Percentiles rank a stretch among this genome's conserved stretches.
phyloP scores from a whole-genome alignment of 2,113 vertebrate genomes.

The Octodon degus region DNA sequence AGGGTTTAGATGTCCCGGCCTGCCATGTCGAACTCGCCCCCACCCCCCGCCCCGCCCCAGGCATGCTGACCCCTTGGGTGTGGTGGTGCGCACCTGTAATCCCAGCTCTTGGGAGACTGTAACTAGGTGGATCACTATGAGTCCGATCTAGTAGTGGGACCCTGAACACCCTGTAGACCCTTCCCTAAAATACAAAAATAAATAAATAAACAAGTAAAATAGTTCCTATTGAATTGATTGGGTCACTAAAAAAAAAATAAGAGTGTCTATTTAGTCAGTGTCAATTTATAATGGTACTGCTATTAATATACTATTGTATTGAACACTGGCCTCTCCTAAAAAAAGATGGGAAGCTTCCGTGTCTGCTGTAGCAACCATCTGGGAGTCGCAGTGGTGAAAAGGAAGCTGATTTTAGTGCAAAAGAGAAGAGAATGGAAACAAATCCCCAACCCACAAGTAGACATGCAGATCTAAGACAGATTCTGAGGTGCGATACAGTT shows the following conservation, averaged over 20 bases:
- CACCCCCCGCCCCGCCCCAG: too few species aligned
- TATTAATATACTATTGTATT: neutral
- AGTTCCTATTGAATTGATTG: neutral
- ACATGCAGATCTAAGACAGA: too few species aligned
- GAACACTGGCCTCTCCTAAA: neutral
- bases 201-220: too few species aligned
- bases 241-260: neutral
- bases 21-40: too few species aligned
- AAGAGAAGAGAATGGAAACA: neutral
- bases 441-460: neutral
- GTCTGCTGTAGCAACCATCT: neutral
- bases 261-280: neutral
- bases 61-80: too few species aligned
- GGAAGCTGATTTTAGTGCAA: neutral
- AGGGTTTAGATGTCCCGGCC: too few species aligned
- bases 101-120: too few species aligned
- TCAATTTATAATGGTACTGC: neutral
- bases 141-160: too few species aligned
- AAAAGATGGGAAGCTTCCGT: neutral
- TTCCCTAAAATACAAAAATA: too few species aligned
- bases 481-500: accelerated
- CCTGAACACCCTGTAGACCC: too few species aligned
- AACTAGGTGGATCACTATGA: too few species aligned
- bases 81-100: too few species aligned
- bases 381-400: neutral